Base-by-base conservation (phyloP, 1,140 invertebrate genomes). In the Drosophila teissieri region DNA sequence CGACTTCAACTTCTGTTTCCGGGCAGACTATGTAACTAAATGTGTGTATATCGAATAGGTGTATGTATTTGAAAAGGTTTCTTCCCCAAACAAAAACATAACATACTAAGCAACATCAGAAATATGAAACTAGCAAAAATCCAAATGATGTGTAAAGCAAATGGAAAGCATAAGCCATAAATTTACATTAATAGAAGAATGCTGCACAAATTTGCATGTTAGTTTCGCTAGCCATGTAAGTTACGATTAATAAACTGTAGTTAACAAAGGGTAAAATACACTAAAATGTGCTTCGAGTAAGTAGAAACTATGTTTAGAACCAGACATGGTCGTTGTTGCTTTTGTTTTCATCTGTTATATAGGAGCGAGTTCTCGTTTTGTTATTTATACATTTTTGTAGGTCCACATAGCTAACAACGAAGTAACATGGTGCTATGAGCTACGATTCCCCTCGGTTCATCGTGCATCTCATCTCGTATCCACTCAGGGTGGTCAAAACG, bases 381-480 rank as follows among this genome's bases (percentile, higher is more conserved):
- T 79, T 75, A 56, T 40, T 60, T 54, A 45, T 61, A 69, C 11
- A 39, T 15, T 19, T 60, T 72, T 53, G 48, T 56, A 53, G 64
- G 15, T 75, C 42, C 60, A 67, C 61, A 75, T 79, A 61, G 80
- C 83, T 84, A 90, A 89, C 84, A 89, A 89, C 84, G 84, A 89
- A 89, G 84, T 89, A 90, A 84, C 72, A 89, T 89, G 84, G 84
- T 89, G 84, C 84, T 89, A 89, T 89, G 84, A 89, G 84, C 89
- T 89, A 89, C 73, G 51, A 70, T 84, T 69, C 64, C 17, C 61
- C 37, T 46, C 39, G 56, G 37, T 68, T 73, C 56, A 64, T 73
- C 56, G 42, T 61, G 27, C 42, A 53, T 49, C 37, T 48, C 42
- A 31, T 31, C 31, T 10, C 31, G 8, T 31, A 8, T 31, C 31